Evolutionary conservation across 2,113 vertebrate genomes (phyloP), one percentile per base, ranked within the genome.

Genomic region (Phoxinus phoxinus): DNA sequence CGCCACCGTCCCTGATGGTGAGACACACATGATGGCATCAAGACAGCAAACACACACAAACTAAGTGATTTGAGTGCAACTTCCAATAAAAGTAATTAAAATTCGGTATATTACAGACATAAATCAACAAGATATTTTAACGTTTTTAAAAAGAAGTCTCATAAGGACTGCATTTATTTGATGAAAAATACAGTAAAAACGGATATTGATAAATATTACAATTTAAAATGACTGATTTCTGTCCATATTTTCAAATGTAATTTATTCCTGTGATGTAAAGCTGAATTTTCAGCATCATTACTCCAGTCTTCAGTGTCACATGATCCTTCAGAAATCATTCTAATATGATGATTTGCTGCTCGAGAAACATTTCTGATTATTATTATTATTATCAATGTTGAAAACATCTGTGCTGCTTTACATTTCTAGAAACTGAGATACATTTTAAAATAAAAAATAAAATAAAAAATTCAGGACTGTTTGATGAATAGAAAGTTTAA

Each of bases 41-140:
- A 32, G 23, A 25, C 41, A 30, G 32, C n/a, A 46, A 35, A 25
- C 73, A 72, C 84, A 87, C 83, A 84, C 65, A 76, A 51, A 84
- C 44, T 27, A n/a, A 77, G 35, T 44, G 2, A 73, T 72, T n/a
- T n/a, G 8, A 37, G 19, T 19, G 15, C 25, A 32, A 67, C 65
- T 4, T 69, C 17, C 65, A 35, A 69, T 35, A 69, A 35, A 9
- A 69, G 30, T 6, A 67, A 32, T 67, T 67, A 32, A 19, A 35
- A 67, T 41, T 41, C 1, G 0, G 41, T 32, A 9, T 9, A 32
- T 32, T 25, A 1, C 2, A 30, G 17, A 7, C 17, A 56, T 56
- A 21, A 56, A 53, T 53, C 51, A 53, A 5, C 17, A 48, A 1
- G 10, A 25, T 61, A 4, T 61, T 25, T 61, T 4, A 27, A 59